phyloP scores from a whole-genome alignment of 37 sponge, comb jelly and placozoan species.

The Ianthella basta region DNA sequence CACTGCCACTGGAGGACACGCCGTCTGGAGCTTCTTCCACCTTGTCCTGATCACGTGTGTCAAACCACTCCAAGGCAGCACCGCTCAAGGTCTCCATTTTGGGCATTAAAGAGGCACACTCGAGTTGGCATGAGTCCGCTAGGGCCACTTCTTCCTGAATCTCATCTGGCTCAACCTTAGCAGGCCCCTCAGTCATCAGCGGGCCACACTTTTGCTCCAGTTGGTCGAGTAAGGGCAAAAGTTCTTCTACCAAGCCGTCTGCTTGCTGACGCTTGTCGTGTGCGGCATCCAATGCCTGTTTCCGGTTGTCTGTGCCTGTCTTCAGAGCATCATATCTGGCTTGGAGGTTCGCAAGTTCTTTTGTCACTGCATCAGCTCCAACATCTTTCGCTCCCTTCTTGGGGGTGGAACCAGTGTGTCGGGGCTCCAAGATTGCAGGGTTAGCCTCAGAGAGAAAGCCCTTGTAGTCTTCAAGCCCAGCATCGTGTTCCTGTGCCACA shows the following conservation, averaged over 20 bases:
- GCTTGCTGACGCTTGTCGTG: conserved; percentile 43
- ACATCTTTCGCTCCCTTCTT: not conserved
- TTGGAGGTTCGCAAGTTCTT: conserved; percentile 8
- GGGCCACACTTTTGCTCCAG: conserved; percentile 52
- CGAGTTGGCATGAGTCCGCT: conserved; percentile 23
- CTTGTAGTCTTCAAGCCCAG: not conserved
- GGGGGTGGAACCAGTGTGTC: conserved; percentile 12
- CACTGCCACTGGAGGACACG: not conserved
- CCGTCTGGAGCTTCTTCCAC: not conserved
- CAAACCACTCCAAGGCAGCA: conserved; percentile 13
- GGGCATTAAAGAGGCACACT: conserved; percentile 53
- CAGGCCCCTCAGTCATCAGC: conserved; percentile 22
- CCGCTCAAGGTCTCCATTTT: conserved; percentile 47
- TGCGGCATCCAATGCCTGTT: conserved; percentile 35
- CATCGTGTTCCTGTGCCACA: not conserved
- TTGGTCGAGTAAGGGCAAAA: conserved; percentile 30
- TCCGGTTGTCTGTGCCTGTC: conserved; percentile 6
- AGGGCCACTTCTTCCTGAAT: conserved; percentile 56
- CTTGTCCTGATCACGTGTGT: not conserved
- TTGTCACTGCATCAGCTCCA: not conserved
- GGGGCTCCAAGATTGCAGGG: conserved; percentile 11
- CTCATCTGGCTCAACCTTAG: conserved; percentile 40
- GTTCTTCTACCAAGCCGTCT: conserved; percentile 29
- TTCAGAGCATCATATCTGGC: conserved; percentile 55
- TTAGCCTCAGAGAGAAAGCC: conserved; percentile 1